Percentiles rank a stretch among this genome's conserved stretches.
Evolutionary conservation across 2,113 vertebrate genomes (phyloP).

Genomic region (Nibea coibor): DNA sequence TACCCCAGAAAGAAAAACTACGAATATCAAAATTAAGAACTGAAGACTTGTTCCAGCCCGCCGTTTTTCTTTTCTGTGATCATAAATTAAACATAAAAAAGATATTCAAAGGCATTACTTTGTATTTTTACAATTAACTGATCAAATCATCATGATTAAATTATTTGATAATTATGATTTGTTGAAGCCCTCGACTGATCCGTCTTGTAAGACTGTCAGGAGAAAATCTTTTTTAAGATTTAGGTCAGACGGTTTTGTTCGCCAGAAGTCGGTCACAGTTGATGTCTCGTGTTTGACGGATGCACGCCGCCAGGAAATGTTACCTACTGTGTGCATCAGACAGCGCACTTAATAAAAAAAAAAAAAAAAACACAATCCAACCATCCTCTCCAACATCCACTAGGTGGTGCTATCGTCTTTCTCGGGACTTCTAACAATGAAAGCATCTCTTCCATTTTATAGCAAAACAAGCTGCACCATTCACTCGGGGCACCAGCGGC

Average conservation of each 20-base stretch:
- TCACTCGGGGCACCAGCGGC: constrained; percentile 64
- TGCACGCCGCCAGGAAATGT: background rate
- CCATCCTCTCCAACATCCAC: constrained; percentile 29
- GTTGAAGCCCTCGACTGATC: background rate
- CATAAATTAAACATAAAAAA: background rate
- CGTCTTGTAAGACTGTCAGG: background rate
- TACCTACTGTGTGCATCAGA: background rate
- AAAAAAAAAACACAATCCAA: background rate
- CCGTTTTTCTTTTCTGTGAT: background rate
- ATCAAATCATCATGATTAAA: no score
- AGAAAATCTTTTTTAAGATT: background rate
- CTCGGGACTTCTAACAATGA: constrained; percentile 45
- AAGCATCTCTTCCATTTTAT: constrained; percentile 61
- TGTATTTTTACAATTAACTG: background rate
- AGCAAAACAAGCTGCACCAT: constrained; percentile 48
- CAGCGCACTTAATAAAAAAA: background rate
- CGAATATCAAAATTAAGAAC: background rate
- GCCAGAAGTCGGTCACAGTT: background rate
- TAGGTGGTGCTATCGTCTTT: constrained; percentile 65
- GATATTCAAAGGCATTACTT: background rate
- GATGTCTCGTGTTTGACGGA: background rate
- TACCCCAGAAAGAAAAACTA: background rate
- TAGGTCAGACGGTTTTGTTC: background rate
- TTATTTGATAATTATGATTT: background rate
- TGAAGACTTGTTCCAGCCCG: background rate